Base-by-base conservation (phyloP, 2,113 vertebrate species). In the Microcebus murinus region DNA sequence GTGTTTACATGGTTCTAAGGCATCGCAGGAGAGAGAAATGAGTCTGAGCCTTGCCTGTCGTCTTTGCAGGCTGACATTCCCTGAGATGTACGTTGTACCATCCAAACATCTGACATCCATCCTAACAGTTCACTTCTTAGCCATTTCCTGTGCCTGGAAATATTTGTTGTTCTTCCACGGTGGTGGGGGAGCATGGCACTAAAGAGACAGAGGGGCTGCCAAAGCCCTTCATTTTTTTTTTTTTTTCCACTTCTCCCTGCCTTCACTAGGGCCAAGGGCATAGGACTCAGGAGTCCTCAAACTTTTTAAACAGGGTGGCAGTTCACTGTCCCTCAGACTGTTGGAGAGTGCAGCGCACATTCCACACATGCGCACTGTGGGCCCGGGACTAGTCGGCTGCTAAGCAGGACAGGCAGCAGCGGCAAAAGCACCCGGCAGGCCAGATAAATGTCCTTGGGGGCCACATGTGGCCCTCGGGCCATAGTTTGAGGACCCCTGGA, bases 171-270 rank as follows among this genome's bases (percentile, higher is more conserved):
- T 68, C 55, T 91, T 34, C 31, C 39, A 31, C 21, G 77, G 20
- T 80, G 21, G 21, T 4, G 50, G 15, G 27, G 13, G 55, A 29
- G 1, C 18, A 21, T 18, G 52, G 52, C 5, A 17, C 83, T 77
- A 3, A 87, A 42, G 12, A 61, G 73, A 77, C 55, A 39, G n/a
- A 7, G 50, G 15, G 61, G 10, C 23, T 67, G 17, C 61, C 8
- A n/a, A n/a, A 15, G 4, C 11, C 65, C 59, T 91, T 86, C n/a
- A 5, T 63, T 31, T 31, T 82, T 95, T 87, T 80, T 95, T 80
- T 39, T 6, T 63, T 18, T 94, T 90, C 15, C 90, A 9, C 18
- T 94, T 90, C 15, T 92, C 12, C 31, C n/a, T 48, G 48, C 27
- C 18, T 34, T 82, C 63, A 5, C 3, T 10, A 71, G 45, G 52